Evolutionary conservation across 23 tunicate species (phyloP).

Genomic region (Trididemnum nubilum): DNA sequence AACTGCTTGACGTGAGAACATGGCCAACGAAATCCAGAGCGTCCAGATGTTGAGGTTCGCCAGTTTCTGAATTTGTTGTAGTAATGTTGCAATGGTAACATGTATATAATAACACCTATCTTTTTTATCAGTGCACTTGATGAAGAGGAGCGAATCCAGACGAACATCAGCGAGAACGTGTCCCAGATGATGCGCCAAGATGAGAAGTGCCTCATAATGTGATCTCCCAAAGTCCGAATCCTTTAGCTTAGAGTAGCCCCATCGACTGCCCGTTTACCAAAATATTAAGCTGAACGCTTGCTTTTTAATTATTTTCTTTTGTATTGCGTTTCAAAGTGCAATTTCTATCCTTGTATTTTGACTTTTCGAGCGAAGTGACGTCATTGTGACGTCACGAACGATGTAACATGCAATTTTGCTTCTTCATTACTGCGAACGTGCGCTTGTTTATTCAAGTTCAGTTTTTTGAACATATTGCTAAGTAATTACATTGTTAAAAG

Average conservation of each 20-base stretch:
- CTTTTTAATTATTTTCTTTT: too few relatives aligned
- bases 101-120: too few relatives aligned
- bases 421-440: background rate
- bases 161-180: constrained; percentile 72
- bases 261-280: too few relatives aligned
- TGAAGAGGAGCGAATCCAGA: constrained; percentile 78
- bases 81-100: too few relatives aligned
- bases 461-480: background rate
- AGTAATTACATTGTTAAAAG: too few relatives aligned
- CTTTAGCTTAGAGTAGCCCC: too few relatives aligned
- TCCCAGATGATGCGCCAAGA: constrained; percentile 60
- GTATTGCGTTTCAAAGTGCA: background rate
- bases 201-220: constrained; percentile 82
- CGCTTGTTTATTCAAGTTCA: background rate
- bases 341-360: background rate
- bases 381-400: background rate
- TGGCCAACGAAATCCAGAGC: too few relatives aligned
- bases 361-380: background rate
- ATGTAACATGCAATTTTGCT: background rate
- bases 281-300: too few relatives aligned
- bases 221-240: too few relatives aligned
- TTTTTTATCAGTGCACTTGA: constrained; percentile 62
- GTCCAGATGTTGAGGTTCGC: too few relatives aligned
- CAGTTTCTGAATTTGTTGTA: too few relatives aligned
- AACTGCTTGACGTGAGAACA: too few relatives aligned